Evolutionary conservation across 2,888 invertebrate species (phyloP).

Genomic region (Cerastis rubricosa): DNA sequence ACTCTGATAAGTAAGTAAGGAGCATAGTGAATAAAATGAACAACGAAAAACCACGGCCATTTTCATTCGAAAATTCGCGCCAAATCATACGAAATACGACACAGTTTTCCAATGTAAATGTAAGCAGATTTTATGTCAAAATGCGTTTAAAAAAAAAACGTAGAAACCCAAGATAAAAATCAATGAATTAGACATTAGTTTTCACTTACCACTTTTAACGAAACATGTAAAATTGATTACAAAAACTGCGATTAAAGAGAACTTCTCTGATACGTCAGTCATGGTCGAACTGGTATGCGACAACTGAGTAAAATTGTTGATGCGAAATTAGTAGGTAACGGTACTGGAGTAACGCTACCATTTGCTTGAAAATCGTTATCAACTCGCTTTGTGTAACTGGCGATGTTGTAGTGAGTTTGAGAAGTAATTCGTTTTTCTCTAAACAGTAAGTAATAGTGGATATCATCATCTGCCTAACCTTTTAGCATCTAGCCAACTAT

Average conservation of each 20-base stretch:
- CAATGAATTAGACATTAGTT: too few species aligned
- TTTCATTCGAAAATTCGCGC: background rate
- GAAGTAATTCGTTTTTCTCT: background rate
- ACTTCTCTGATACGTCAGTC: slow-evolving; percentile 25
- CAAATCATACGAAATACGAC: background rate
- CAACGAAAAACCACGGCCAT: background rate
- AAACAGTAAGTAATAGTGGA: background rate
- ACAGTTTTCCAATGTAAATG: slow-evolving; percentile 2
- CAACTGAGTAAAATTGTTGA: slow-evolving; percentile 35
- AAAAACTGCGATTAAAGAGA: slow-evolving; percentile 11
- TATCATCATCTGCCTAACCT: too few species aligned
- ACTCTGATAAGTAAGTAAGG: background rate
- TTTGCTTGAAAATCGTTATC: slow-evolving; percentile 19
- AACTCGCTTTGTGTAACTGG: slow-evolving; percentile 2
- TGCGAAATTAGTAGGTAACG: slow-evolving; percentile 19
- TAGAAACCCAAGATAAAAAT: background rate
- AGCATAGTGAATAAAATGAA: background rate
- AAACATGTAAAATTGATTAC: slow-evolving; percentile 43
- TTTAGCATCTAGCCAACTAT: background rate
- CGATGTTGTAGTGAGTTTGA: background rate
- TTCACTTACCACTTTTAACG: slow-evolving; percentile 46
- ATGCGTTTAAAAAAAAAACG: too few species aligned
- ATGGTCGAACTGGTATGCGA: slow-evolving; percentile 20
- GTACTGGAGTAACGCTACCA: slow-evolving; percentile 24
- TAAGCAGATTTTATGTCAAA: background rate